A percentile compares a stretch with the other conserved stretches of the same genome.
Evolutionary conservation across 2,888 invertebrate species (phyloP).

Genomic region (Seira sanloemensis): DNA sequence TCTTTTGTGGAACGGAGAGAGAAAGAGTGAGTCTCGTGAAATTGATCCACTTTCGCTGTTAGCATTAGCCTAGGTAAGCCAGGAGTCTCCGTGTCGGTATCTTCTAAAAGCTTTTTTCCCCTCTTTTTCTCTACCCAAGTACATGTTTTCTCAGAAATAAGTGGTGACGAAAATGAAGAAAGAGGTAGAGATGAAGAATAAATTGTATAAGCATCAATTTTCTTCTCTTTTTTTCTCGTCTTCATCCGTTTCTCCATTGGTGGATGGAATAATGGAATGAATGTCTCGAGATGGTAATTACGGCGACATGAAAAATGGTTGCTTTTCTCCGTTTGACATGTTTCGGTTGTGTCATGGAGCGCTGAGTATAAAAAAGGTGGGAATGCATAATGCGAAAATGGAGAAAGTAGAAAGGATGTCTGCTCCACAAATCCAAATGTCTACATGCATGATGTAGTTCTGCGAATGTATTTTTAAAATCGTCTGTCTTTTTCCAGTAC

Average conservation of each 20-base stretch:
- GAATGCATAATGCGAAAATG: no score
- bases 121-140: background rate
- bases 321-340: slow-evolving; percentile 33
- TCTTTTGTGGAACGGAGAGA: no score
- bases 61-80: background rate
- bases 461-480: no score
- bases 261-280: slow-evolving; percentile 17
- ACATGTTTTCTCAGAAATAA: background rate
- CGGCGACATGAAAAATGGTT: slow-evolving; percentile 49
- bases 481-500: no score
- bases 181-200: background rate
- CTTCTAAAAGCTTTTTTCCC: no score
- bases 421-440: no score
- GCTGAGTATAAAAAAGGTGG: background rate
- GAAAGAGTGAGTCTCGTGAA: background rate
- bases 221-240: background rate
- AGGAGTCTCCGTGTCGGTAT: no score
- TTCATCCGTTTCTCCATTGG: background rate
- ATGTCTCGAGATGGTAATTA: slow-evolving; percentile 40
- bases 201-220: slow-evolving; percentile 14
- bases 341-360: background rate
- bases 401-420: no score
- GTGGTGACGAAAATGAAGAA: background rate
- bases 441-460: no score
- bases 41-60: background rate